phyloP scores from a whole-genome alignment of 1,140 invertebrate genomes.

The Goniozus legneri region DNA sequence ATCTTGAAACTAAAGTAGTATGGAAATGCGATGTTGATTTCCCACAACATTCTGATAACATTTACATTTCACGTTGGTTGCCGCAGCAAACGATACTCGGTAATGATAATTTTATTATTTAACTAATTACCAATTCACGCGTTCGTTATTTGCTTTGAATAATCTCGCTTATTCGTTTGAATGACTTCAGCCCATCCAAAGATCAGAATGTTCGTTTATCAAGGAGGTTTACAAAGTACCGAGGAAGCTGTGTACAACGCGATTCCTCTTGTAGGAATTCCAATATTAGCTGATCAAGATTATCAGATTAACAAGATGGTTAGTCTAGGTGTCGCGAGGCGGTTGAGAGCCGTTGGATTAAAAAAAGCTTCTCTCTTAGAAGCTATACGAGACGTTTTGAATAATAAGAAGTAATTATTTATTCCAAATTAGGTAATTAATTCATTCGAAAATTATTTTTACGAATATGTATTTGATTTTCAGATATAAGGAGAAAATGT shows the following conservation, averaged over 20 bases:
- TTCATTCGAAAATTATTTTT: not conserved
- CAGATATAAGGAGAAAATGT: constrained; percentile 35
- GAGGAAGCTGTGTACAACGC: constrained; percentile 50
- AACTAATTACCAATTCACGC: no score
- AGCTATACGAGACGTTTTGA: constrained; percentile 24
- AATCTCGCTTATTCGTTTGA: not conserved
- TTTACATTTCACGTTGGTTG: constrained; percentile 41
- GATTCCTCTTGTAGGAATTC: constrained; percentile 52
- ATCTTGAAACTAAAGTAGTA: constrained; percentile 29
- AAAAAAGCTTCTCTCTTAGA: constrained; percentile 11
- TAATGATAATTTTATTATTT: no score
- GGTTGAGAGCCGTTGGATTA: constrained; percentile 15
- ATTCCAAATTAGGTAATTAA: not conserved
- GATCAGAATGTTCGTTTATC: constrained; percentile 51
- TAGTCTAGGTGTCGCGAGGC: constrained; percentile 21
- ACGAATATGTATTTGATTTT: not conserved
- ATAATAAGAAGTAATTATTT: constrained; percentile 21
- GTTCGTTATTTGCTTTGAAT: not conserved
- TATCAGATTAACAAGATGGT: constrained; percentile 22
- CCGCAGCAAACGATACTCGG: constrained; percentile 44
- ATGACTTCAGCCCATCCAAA: constrained; percentile 42
- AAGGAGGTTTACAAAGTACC: constrained; percentile 54
- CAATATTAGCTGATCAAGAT: constrained; percentile 38
- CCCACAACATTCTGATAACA: constrained; percentile 26
- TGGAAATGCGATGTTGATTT: constrained; percentile 31